Evolutionary conservation across 2,888 invertebrate genomes (phyloP).

Genomic region (Mythimna lalbum): DNA sequence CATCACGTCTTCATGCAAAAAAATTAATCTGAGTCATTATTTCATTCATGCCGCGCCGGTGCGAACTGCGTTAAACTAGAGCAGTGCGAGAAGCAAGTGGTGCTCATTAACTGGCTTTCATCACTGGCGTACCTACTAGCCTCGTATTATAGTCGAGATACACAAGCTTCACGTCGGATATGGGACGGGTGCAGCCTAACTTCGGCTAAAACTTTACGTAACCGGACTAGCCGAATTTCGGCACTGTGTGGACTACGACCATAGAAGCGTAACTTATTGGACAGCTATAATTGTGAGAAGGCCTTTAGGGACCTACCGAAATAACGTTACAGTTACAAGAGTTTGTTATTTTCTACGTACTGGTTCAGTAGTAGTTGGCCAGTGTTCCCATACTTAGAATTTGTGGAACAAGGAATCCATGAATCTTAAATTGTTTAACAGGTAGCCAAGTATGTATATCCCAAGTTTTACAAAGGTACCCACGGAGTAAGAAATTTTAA

Average conservation of each 20-base stretch:
- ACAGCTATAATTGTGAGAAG: slow-evolving; percentile 9
- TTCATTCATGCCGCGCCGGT: background rate
- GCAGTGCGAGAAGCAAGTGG: slow-evolving; percentile 16
- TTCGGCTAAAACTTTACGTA: slow-evolving; percentile 32
- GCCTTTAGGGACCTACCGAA: slow-evolving; percentile 11
- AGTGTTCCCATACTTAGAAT: background rate
- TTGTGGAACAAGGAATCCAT: background rate
- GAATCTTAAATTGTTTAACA: background rate
- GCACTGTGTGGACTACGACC: slow-evolving; percentile 6
- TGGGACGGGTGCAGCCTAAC: slow-evolving; percentile 21
- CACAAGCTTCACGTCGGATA: background rate
- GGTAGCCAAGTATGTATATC: background rate
- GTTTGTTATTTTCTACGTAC: background rate
- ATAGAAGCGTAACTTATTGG: slow-evolving; percentile 18
- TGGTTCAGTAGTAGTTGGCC: background rate
- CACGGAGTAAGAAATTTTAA: background rate
- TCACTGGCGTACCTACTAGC: slow-evolving; percentile 4
- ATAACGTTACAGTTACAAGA: background rate
- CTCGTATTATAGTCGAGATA: background rate
- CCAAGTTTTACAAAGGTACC: background rate
- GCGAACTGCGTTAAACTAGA: slow-evolving; percentile 1
- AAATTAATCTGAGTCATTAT: background rate
- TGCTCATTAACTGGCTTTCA: slow-evolving; percentile 25
- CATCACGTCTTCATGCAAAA: background rate
- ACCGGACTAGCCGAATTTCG: slow-evolving; percentile 11